These are phyloP conservation scores for Dasyprocta punctata DNA, from an alignment of 2,113 vertebrate genomes.

Conservation along the genomic window DNA sequence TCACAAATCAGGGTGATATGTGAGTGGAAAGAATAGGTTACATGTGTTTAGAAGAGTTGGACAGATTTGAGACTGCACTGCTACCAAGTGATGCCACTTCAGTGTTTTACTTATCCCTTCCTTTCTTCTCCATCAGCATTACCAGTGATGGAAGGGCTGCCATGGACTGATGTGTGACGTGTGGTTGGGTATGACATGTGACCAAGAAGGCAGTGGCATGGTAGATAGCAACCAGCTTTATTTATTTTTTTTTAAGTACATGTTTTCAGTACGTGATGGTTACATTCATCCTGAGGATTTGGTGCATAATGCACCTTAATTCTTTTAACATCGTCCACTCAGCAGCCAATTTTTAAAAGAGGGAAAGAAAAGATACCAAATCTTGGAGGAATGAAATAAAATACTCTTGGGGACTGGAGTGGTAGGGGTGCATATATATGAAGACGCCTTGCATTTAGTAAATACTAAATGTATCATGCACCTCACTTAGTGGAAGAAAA, in stretches of 20 bases:
- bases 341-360: neutral
- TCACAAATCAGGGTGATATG: neutral
- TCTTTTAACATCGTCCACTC: neutral
- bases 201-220: neutral
- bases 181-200: neutral
- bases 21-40: neutral
- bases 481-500: neutral
- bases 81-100: neutral
- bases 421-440: neutral
- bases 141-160: neutral
- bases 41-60: constrained; percentile 1
- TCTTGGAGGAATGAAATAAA: neutral
- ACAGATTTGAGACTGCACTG: neutral
- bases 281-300: neutral
- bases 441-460: constrained; percentile 20
- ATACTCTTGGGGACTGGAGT: neutral
- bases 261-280: neutral
- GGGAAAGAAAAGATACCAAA: neutral
- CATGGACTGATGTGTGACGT: rapidly evolving
- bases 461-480: neutral
- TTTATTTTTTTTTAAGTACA: neutral
- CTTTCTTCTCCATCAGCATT: neutral
- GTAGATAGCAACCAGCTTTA: neutral
- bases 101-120: neutral
- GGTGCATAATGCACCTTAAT: neutral